Percentiles rank a stretch among this genome's conserved stretches.
These are phyloP conservation scores for Lepisosteus oculatus DNA, from an alignment of 2,113 vertebrate genomes.

Conservation along the genomic window DNA sequence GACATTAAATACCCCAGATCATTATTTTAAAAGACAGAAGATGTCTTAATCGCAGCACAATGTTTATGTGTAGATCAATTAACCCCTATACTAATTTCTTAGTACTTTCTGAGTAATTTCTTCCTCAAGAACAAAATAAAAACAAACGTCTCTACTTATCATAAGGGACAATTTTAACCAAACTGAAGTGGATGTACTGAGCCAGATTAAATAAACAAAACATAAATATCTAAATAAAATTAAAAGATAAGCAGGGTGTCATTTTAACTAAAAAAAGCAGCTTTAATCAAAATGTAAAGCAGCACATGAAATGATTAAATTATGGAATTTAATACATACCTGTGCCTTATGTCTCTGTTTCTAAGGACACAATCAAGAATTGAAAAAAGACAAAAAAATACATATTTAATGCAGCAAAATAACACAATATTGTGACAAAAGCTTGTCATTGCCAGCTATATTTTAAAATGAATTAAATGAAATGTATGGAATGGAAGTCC, in stretches of 20 bases:
- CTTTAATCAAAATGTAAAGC: no score
- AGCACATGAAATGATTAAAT: no score
- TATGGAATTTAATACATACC: constrained; percentile 68
- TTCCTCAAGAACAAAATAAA: not conserved
- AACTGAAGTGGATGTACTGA: no score
- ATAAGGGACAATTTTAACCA: not conserved
- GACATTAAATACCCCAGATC: constrained; percentile 1
- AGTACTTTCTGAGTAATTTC: not conserved
- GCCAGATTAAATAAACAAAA: no score
- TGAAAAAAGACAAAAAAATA: constrained; percentile 49
- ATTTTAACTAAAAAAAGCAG: no score
- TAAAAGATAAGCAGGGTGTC: no score
- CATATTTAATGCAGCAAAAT: constrained; percentile 32
- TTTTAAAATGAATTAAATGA: no score
- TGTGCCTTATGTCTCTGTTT: constrained; percentile 97
- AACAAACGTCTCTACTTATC: constrained; percentile 1
- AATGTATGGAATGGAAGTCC: no score
- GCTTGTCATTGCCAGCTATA: no score
- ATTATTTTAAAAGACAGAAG: not conserved
- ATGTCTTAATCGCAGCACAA: not conserved
- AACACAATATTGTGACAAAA: no score
- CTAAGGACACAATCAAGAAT: constrained; percentile 62
- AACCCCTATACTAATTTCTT: not conserved
- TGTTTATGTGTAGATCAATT: not conserved
- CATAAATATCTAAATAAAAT: no score